These are phyloP conservation scores for Selenia dentaria DNA, from an alignment of 2,888 invertebrate genomes.

Conservation along the genomic window DNA sequence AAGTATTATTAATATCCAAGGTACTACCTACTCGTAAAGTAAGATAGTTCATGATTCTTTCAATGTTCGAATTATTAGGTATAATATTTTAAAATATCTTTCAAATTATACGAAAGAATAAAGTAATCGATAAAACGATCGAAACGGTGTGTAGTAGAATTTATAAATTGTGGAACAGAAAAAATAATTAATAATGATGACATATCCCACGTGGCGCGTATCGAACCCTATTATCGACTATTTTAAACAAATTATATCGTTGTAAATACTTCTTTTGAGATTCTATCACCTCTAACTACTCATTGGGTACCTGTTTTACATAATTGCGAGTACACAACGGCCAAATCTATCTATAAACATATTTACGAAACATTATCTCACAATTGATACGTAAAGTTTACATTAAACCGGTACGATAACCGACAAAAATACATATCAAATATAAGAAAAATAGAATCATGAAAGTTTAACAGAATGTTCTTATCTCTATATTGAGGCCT, in stretches of 20 bases:
- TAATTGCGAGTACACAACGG: background rate
- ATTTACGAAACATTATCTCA: background rate
- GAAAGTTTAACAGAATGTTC: slow-evolving; percentile 11
- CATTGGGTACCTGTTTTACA: background rate
- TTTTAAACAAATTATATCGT: too few relatives aligned
- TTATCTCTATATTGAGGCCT: background rate
- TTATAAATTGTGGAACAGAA: background rate
- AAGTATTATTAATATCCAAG: too few relatives aligned
- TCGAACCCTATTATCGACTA: too few relatives aligned
- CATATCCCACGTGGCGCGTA: too few relatives aligned
- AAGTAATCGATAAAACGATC: too few relatives aligned
- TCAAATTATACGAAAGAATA: too few relatives aligned
- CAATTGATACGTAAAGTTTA: background rate
- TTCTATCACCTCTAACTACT: background rate
- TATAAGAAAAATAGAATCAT: slow-evolving; percentile 18
- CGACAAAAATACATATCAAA: slow-evolving; percentile 10
- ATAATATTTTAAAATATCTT: background rate
- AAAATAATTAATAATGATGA: too few relatives aligned
- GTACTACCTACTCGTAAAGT: too few relatives aligned
- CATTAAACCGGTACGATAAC: background rate
- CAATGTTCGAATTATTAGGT: background rate
- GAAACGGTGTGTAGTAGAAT: too few relatives aligned
- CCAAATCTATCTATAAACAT: background rate
- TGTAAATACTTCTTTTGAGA: background rate
- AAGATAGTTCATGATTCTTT: too few relatives aligned